Percentiles rank a stretch among this genome's conserved stretches.
These are phyloP conservation scores for Creontiades dilutus DNA, from an alignment of 2,888 invertebrate genomes.

Conservation along the genomic window DNA sequence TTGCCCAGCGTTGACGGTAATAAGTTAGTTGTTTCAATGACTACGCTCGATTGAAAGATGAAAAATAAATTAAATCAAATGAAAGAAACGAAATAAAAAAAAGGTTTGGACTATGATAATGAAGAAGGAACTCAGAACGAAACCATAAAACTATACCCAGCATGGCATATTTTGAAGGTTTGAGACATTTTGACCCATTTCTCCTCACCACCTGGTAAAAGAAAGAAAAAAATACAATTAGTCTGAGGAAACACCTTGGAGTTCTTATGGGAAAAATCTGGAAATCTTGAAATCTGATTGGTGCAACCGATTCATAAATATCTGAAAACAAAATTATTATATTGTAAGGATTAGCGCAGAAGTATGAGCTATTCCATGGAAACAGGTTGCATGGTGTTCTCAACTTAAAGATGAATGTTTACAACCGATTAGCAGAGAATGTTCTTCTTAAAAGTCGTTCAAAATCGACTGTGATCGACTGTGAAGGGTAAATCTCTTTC, in stretches of 20 bases:
- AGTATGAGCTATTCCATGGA: too few species aligned
- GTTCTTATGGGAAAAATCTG: background rate
- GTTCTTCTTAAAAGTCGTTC: too few species aligned
- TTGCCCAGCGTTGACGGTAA: conserved; percentile 26
- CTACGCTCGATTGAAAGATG: conserved; percentile 48
- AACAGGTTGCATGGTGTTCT: too few species aligned
- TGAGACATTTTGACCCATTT: conserved; percentile 69
- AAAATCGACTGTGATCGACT: too few species aligned
- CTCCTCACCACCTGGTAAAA: conserved; percentile 70
- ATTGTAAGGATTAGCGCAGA: background rate
- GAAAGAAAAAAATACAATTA: conserved; percentile 59
- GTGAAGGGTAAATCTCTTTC: too few species aligned
- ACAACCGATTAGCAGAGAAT: too few species aligned
- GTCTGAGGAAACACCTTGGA: background rate
- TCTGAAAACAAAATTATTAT: background rate
- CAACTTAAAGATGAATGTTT: too few species aligned
- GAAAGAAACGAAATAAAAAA: background rate
- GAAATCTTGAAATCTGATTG: background rate
- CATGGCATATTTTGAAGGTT: conserved; percentile 67
- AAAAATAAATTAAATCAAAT: background rate
- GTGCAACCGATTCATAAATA: too few species aligned
- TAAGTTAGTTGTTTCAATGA: background rate
- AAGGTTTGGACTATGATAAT: background rate
- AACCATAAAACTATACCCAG: conserved; percentile 69
- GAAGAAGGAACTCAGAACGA: conserved; percentile 50